Conservation (phyloP, 2,113 vertebrate genomes). For the Sporophila hypoxantha region DNA sequence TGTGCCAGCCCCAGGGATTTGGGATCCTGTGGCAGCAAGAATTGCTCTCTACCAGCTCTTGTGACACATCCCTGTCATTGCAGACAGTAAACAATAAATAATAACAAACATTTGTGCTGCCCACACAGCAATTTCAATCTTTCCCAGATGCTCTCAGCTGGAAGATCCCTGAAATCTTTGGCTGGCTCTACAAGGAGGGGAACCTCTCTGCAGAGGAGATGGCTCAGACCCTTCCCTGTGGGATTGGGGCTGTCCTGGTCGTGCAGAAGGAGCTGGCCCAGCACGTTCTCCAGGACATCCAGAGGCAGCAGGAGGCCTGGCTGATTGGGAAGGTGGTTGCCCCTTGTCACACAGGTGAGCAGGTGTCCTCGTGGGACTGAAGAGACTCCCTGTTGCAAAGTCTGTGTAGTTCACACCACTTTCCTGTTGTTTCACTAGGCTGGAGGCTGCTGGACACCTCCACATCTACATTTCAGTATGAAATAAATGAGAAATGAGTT, state of each 20-base stretch:
- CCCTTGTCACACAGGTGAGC: conserved; percentile 69
- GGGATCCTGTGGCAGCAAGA: background rate
- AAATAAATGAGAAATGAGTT: background rate
- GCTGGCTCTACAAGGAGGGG: conserved; percentile 82
- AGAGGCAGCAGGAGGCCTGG: conserved; percentile 78
- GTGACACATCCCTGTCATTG: background rate
- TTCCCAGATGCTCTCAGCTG: conserved; percentile 79
- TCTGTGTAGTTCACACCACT: background rate
- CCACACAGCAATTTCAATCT: background rate
- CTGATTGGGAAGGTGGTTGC: conserved; percentile 76
- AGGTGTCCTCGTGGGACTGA: background rate
- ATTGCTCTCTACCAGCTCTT: background rate
- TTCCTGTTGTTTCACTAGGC: background rate
- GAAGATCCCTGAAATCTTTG: conserved; percentile 81
- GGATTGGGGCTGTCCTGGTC: conserved; percentile 78
- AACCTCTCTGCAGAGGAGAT: conserved; percentile 79
- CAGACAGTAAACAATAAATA: background rate
- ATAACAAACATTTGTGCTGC: background rate
- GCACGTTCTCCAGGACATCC: conserved; percentile 73
- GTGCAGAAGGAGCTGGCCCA: conserved; percentile 72
- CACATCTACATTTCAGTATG: background rate
- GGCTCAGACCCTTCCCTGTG: conserved; percentile 83
- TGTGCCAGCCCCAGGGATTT: fast-evolving
- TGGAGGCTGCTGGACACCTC: background rate
- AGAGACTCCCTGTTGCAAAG: background rate